Evolutionary conservation across 2,797 vertebrate species (phyloP).

Genomic region (Acrossocheilus fasciatus): DNA sequence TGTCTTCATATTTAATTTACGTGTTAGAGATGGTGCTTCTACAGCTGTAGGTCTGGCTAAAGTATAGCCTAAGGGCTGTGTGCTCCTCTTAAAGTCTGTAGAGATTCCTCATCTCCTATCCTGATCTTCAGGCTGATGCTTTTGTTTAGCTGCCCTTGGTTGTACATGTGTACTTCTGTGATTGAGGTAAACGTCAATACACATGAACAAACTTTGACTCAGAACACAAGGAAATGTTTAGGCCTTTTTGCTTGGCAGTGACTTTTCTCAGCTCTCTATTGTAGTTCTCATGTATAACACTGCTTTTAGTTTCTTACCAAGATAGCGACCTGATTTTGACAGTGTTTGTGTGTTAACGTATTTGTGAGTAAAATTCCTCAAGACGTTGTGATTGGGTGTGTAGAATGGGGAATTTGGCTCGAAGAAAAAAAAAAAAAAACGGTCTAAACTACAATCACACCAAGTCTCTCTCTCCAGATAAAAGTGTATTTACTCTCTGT

Average conservation of each 20-base stretch:
- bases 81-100: slow-evolving; percentile 54
- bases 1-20: slow-evolving; percentile 60
- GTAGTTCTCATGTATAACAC: neutral
- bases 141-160: slow-evolving; percentile 60
- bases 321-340: neutral
- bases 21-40: slow-evolving; percentile 62
- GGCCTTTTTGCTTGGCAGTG: slow-evolving; percentile 16
- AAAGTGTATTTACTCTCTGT: neutral
- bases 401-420: slow-evolving; percentile 9
- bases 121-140: slow-evolving; percentile 43
- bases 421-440: slow-evolving; percentile 20
- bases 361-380: slow-evolving; percentile 15
- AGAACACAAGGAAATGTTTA: neutral
- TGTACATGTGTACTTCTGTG: slow-evolving; percentile 59
- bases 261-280: neutral
- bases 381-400: slow-evolving; percentile 7
- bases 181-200: slow-evolving; percentile 47
- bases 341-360: slow-evolving; percentile 1
- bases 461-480: neutral
- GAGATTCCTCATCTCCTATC: slow-evolving; percentile 54
- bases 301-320: slow-evolving; percentile 11
- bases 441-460: slow-evolving; percentile 9
- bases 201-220: neutral
- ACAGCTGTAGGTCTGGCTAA: slow-evolving; percentile 52
- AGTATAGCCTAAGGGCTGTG: slow-evolving; percentile 60